Percentiles rank a stretch among this genome's conserved stretches.
Evolutionary conservation across 2,113 vertebrate species (phyloP).

Genomic region (Turnix velox): DNA sequence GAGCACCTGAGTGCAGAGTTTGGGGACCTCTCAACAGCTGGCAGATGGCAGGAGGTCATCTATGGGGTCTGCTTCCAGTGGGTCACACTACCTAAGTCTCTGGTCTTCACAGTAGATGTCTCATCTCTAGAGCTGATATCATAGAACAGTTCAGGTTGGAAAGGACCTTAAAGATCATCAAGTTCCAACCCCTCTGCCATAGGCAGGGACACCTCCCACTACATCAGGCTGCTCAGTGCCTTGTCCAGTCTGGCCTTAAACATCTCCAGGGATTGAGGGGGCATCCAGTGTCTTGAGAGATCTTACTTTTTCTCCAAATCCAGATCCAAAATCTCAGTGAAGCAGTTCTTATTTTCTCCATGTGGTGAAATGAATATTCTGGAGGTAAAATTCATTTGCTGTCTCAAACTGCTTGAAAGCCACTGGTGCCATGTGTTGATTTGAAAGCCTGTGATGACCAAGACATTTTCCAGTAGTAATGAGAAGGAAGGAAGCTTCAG

Average conservation of each 20-base stretch:
- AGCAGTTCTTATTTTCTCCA: background rate
- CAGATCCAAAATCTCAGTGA: fast-evolving
- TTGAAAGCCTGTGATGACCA: background rate
- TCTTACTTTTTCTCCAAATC: background rate
- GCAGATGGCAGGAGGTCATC: background rate
- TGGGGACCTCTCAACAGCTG: background rate
- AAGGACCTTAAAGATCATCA: too few relatives aligned
- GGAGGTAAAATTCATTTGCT: background rate
- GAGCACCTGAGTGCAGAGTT: background rate
- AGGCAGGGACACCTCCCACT: background rate
- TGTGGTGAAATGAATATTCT: background rate
- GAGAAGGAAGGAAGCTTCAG: background rate
- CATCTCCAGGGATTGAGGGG: too few relatives aligned
- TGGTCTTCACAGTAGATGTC: background rate
- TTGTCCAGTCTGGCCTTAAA: too few relatives aligned
- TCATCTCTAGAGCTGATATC: background rate
- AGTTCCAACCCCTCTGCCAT: too few relatives aligned
- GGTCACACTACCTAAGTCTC: background rate
- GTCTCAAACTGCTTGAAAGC: background rate
- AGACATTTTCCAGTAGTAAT: background rate
- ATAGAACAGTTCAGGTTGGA: too few relatives aligned
- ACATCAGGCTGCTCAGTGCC: too few relatives aligned
- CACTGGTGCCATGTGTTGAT: background rate
- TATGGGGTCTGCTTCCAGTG: background rate
- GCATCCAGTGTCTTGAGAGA: background rate